Conservation (phyloP, 2,113 vertebrate species). For the Capricornis sumatraensis region DNA sequence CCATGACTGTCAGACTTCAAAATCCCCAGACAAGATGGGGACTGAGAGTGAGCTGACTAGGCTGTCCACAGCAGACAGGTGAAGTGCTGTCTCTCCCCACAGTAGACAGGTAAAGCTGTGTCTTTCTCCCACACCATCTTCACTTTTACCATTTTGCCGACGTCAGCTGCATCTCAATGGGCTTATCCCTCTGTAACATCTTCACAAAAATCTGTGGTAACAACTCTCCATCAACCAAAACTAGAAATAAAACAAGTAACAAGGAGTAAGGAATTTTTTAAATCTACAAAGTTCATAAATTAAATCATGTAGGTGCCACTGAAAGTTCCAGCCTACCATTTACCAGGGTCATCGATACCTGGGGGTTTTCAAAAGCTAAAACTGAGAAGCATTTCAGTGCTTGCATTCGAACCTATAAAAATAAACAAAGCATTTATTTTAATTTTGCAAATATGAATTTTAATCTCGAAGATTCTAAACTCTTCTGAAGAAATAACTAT, state of each 20-base stretch:
- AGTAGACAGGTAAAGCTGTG: neutral
- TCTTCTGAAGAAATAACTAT: conserved; percentile 29
- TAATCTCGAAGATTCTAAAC: conserved; percentile 33
- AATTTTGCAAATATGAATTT: conserved; percentile 29
- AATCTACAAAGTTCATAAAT: conserved; percentile 38
- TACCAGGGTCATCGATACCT: conserved; percentile 96
- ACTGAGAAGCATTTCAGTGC: conserved; percentile 98
- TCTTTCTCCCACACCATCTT: neutral
- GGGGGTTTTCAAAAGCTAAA: conserved; percentile 96
- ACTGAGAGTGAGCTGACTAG: neutral
- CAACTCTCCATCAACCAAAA: conserved; percentile 94
- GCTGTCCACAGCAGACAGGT: neutral
- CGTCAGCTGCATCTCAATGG: conserved; percentile 99
- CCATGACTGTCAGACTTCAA: neutral
- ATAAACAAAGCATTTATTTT: conserved; percentile 26
- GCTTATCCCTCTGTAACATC: conserved; percentile 99
- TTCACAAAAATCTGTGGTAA: conserved; percentile 97
- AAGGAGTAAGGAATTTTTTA: conserved; percentile 59
- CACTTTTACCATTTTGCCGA: conserved; percentile 97
- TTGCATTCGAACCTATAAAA: conserved; percentile 94
- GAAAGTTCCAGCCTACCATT: conserved; percentile 87
- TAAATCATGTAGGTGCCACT: conserved; percentile 2
- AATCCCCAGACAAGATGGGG: neutral
- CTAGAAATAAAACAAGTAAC: conserved; percentile 78
- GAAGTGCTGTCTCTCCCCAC: neutral